Conservation (phyloP, 1,140 invertebrate species). For the Drosophila kikkawai region DNA sequence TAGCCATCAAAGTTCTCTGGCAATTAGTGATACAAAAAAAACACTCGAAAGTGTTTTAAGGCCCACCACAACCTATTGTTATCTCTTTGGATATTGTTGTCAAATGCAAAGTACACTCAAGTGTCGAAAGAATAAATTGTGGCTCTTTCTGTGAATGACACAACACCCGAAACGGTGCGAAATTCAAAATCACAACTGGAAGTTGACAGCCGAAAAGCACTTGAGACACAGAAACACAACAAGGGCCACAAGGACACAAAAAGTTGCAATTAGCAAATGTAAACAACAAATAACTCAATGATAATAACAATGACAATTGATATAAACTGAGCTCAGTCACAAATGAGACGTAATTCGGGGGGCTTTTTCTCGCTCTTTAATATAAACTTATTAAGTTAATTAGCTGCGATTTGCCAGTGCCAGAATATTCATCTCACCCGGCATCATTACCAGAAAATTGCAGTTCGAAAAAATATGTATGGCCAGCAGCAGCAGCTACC, state of each 20-base stretch:
- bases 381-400: slow-evolving; percentile 63
- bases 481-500: slow-evolving; percentile 46
- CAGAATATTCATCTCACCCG: slow-evolving; percentile 33
- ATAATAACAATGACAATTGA: slow-evolving; percentile 20
- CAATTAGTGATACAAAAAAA: slow-evolving; percentile 46
- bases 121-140: slow-evolving; percentile 45
- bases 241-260: slow-evolving; percentile 30
- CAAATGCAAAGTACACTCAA: slow-evolving; percentile 50
- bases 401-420: slow-evolving; percentile 53
- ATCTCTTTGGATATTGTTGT: slow-evolving; percentile 44
- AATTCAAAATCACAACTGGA: slow-evolving; percentile 44
- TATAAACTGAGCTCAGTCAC: background rate
- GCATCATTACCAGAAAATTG: slow-evolving; percentile 58
- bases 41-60: slow-evolving; percentile 42
- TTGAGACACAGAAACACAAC: slow-evolving; percentile 19
- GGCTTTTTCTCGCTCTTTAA: slow-evolving; percentile 46
- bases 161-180: slow-evolving; percentile 10
- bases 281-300: slow-evolving; percentile 32
- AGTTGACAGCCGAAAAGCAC: slow-evolving; percentile 47
- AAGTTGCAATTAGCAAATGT: slow-evolving; percentile 54
- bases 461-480: slow-evolving; percentile 13
- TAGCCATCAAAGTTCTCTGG: slow-evolving; percentile 27
- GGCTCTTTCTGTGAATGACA: slow-evolving; percentile 35
- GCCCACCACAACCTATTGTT: slow-evolving; percentile 28
- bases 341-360: slow-evolving; percentile 24